These are phyloP conservation scores for Adelosebastes latens DNA, from an alignment of 2,797 vertebrate genomes.

Conservation along the genomic window DNA sequence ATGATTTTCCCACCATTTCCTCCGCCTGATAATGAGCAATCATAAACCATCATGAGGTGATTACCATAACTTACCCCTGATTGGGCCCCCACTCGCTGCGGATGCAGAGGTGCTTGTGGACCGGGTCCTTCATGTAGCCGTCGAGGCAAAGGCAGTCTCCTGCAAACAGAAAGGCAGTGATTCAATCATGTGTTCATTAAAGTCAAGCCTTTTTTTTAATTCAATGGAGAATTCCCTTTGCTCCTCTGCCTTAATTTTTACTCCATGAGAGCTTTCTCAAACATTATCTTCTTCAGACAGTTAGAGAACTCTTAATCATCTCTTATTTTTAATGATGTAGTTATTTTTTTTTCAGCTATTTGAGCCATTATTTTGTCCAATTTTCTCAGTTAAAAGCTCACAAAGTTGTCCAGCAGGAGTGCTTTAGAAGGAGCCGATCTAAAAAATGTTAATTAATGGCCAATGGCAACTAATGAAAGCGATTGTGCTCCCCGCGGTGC, in stretches of 20 bases:
- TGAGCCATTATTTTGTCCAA: not conserved
- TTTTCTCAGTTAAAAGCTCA: not conserved
- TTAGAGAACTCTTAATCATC: constrained; percentile 30
- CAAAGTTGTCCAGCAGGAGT: constrained; percentile 14
- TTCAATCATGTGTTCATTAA: constrained; percentile 52
- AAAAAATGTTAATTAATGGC: constrained; percentile 6
- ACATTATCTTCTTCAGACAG: constrained; percentile 28
- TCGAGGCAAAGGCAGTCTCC: constrained; percentile 97
- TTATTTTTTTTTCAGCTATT: not conserved
- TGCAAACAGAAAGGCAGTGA: constrained; percentile 61
- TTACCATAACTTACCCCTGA: constrained; percentile 90
- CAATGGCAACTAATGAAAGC: constrained; percentile 6
- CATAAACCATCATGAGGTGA: constrained; percentile 13
- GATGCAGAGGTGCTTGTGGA: constrained; percentile 98
- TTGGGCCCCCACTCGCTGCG: constrained; percentile 98
- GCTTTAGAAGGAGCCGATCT: constrained; percentile 16
- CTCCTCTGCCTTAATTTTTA: constrained; percentile 31
- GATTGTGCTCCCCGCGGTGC: not conserved
- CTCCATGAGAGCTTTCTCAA: constrained; percentile 5
- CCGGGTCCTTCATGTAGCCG: constrained; percentile 97
- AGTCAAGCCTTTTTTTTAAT: constrained; percentile 17
- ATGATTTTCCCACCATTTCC: not conserved
- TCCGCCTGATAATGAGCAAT: constrained; percentile 39
- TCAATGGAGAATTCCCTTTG: constrained; percentile 23
- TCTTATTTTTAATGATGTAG: constrained; percentile 34